Evolutionary conservation across 2,888 invertebrate species (phyloP).

Genomic region (Aelia acuminata): DNA sequence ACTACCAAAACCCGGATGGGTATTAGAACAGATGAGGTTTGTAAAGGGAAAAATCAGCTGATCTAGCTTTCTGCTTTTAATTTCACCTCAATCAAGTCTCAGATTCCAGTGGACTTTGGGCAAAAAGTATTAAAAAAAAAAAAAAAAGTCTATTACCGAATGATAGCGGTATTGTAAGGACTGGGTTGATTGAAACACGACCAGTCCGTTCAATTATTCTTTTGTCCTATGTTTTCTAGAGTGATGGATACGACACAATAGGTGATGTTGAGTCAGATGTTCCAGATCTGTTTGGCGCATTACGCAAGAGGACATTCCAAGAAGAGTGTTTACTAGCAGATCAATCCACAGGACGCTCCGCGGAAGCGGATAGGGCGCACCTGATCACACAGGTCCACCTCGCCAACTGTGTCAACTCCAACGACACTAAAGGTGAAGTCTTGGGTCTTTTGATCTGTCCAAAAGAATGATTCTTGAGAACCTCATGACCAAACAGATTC

Average conservation of each 20-base stretch:
- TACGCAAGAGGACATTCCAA: conserved; percentile 4
- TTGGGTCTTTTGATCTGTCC: not conserved
- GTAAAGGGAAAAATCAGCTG: too few species aligned
- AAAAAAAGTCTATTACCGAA: too few species aligned
- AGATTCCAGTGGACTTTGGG: too few species aligned
- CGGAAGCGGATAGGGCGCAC: conserved; percentile 10
- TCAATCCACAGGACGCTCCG: not conserved
- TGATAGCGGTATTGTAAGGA: too few species aligned
- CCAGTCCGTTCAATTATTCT: conserved; percentile 19
- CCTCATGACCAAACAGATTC: too few species aligned
- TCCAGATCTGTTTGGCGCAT: conserved; percentile 18
- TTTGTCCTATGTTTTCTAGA: conserved; percentile 7
- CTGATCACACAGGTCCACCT: conserved; percentile 31
- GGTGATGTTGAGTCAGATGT: conserved; percentile 44
- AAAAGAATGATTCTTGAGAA: too few species aligned
- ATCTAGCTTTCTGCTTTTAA: too few species aligned
- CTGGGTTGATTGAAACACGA: not conserved
- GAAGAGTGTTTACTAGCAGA: not conserved
- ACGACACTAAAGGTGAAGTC: not conserved
- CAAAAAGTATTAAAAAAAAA: too few species aligned
- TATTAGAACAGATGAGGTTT: too few species aligned
- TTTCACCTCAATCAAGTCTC: too few species aligned
- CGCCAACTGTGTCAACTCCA: conserved; percentile 36
- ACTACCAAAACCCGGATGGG: too few species aligned
- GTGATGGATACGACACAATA: conserved; percentile 23